Base-by-base conservation (phyloP, 2,888 invertebrate species). In the Trachelus troglodyta region DNA sequence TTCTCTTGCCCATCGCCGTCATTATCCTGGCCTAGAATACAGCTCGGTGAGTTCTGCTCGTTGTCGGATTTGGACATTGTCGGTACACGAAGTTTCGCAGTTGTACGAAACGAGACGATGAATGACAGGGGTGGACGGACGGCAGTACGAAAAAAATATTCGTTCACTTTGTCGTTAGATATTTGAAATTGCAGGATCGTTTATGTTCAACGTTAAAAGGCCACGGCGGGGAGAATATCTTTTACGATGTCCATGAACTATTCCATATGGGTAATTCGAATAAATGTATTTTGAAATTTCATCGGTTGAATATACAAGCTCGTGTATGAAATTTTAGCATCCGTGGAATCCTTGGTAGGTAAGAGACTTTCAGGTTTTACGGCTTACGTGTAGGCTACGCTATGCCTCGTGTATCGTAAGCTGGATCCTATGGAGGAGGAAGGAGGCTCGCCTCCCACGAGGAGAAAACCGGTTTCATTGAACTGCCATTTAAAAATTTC, bases 381-480 rank as follows among this genome's bases (percentile, higher is more conserved):
- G 40, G 40, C 40, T 56, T 56, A 23, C 23, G 40, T 23, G 40
- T 9, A 6, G 40, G 40, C 40, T 15, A 56, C 40, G 40, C 40
- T 23, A 1, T 56, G 40, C 9, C 40, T 56, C 40, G 23, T 56
- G 40, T 6, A 56, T 56, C 40, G 40, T 56, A 56, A 56, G 23
- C 40, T 56, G 40, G 9, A 23, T 9, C 40, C 40, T 71, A 71
- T 2, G 31, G 31, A 33, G 31, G 71, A 71, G 71, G 30, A 71
- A 33, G 12, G 71, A 71, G 71, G 31, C 71, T 56, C 33, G 81
- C 77, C 84, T 81, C 79, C 81, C 80, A 79, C 82, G 79, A 80
- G 82, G 77, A 75, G 77, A 79, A 83, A 90, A 91, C 91, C 90
- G 89, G 91, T 91, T 91, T 91, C 90, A 91, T 91, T 91, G 88